phyloP scores from a whole-genome alignment of 2,888 invertebrate genomes.

The Zelleria hepariella region DNA sequence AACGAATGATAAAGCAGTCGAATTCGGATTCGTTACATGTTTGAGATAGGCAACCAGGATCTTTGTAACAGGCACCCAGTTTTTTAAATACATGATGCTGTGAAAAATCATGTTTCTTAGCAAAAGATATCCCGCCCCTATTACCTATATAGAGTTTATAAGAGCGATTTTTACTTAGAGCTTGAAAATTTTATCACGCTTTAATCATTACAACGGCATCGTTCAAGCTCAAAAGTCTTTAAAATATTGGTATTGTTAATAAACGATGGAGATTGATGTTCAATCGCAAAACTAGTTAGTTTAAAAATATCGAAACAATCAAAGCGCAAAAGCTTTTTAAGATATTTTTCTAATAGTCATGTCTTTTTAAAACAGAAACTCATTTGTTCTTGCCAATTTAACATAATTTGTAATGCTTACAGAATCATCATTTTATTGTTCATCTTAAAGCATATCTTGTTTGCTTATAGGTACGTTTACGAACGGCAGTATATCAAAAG shows the following conservation, averaged over 20 bases:
- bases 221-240: too few species aligned
- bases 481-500: not conserved
- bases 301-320: not conserved
- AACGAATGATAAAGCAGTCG: constrained; percentile 1
- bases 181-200: too few species aligned
- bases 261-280: not conserved
- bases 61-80: constrained; percentile 29
- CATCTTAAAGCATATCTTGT: not conserved
- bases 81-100: constrained; percentile 23
- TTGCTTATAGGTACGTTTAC: not conserved
- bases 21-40: constrained; percentile 9
- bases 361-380: not conserved
- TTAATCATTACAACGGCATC: too few species aligned
- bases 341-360: not conserved
- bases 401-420: not conserved
- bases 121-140: not conserved
- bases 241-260: not conserved
- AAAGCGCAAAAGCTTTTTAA: not conserved
- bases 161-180: too few species aligned
- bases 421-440: not conserved
- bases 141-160: too few species aligned
- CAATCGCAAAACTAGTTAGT: too few species aligned
- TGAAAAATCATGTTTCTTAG: not conserved
- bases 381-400: not conserved
- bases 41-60: constrained; percentile 23